Evolutionary conservation across 2,888 invertebrate species (phyloP).

Genomic region (Apomyelois bistriatella): DNA sequence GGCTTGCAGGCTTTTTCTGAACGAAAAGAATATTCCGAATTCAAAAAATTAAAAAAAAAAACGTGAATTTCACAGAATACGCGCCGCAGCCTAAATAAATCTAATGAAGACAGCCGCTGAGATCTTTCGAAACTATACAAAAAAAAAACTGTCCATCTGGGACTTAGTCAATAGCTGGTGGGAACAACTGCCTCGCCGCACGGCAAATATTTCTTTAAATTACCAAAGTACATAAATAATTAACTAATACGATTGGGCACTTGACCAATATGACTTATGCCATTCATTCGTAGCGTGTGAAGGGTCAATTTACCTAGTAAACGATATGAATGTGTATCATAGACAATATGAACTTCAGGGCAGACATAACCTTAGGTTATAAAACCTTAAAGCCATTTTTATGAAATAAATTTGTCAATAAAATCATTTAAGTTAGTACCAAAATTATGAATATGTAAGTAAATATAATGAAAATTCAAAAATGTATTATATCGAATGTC

Average conservation of each 20-base stretch:
- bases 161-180: slow-evolving; percentile 68
- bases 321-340: no score
- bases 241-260: slow-evolving; percentile 22
- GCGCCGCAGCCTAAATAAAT: slow-evolving; percentile 32
- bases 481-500: not conserved
- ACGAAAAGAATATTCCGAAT: not conserved
- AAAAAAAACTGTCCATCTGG: slow-evolving; percentile 49
- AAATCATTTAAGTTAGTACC: no score
- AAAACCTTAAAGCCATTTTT: no score
- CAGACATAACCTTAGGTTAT: no score
- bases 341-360: no score
- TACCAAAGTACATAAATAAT: slow-evolving; percentile 34
- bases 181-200: slow-evolving; percentile 67
- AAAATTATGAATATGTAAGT: not conserved
- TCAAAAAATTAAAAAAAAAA: not conserved
- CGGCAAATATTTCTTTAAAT: slow-evolving; percentile 68
- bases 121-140: slow-evolving; percentile 65
- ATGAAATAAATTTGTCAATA: no score
- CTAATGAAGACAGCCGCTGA: slow-evolving; percentile 59
- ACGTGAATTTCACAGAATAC: slow-evolving; percentile 31
- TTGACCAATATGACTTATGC: not conserved
- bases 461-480: not conserved
- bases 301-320: no score
- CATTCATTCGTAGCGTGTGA: no score
- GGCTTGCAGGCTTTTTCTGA: no score